Percentiles rank a stretch among this genome's conserved stretches.
These are phyloP conservation scores for Bacillus rossius DNA, from an alignment of 1,140 invertebrate species.

Conservation along the genomic window DNA sequence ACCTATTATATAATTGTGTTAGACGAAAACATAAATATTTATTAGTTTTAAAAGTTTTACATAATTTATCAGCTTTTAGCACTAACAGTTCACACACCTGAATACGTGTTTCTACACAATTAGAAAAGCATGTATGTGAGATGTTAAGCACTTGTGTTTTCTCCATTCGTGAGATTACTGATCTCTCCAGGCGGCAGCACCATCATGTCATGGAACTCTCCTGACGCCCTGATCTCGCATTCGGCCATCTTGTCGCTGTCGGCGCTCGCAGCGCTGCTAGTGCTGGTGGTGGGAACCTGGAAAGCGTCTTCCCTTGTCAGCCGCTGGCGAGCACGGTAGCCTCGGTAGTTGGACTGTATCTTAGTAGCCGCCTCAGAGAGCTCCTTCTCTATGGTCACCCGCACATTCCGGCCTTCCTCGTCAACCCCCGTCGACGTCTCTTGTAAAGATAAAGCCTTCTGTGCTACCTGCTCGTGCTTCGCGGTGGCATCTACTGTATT, in stretches of 20 bases:
- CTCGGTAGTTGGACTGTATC: constrained; percentile 45
- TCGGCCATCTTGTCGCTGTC: constrained; percentile 19
- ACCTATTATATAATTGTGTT: no score
- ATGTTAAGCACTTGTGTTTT: no score
- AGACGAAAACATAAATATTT: no score
- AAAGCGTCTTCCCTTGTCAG: constrained; percentile 29
- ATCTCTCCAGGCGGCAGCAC: constrained; percentile 21
- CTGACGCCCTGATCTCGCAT: constrained; percentile 31
- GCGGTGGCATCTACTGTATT: not conserved
- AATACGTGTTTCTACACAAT: no score
- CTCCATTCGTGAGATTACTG: not conserved
- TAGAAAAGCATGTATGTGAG: no score
- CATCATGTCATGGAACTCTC: constrained; percentile 41
- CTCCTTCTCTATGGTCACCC: constrained; percentile 14
- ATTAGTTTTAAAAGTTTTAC: no score
- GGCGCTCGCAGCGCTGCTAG: constrained; percentile 26
- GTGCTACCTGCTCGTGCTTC: not conserved
- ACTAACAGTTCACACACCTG: no score
- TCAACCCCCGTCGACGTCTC: not conserved
- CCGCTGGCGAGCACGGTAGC: constrained; percentile 36
- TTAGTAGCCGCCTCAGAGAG: constrained; percentile 39
- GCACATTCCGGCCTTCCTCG: constrained; percentile 5
- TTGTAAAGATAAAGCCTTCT: not conserved
- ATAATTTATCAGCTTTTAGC: no score
- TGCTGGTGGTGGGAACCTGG: constrained; percentile 16